Evolutionary conservation across 2,113 vertebrate genomes (phyloP).

Genomic region (Natator depressus): DNA sequence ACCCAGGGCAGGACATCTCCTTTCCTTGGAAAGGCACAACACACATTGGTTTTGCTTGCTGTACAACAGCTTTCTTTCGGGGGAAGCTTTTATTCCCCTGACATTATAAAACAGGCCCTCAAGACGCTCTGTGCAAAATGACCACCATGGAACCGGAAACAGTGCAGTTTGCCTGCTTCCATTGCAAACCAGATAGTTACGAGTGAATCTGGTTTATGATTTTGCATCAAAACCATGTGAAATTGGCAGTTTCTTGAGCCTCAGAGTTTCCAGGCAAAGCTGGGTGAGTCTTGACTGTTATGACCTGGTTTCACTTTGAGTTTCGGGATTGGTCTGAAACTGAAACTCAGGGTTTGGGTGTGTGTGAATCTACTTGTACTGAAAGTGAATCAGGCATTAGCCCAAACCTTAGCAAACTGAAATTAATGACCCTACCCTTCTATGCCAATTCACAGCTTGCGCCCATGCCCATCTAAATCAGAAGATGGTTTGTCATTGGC

Average conservation of each 20-base stretch:
- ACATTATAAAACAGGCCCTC: neutral
- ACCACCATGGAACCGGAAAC: neutral
- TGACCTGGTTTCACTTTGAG: neutral
- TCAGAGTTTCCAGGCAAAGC: neutral
- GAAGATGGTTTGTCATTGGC: neutral
- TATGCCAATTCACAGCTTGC: neutral
- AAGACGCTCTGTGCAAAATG: neutral
- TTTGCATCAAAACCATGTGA: neutral
- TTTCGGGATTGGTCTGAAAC: neutral
- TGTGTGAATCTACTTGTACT: neutral
- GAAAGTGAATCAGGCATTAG: neutral
- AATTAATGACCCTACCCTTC: neutral
- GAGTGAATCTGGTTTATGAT: neutral
- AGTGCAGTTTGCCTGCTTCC: fast-evolving
- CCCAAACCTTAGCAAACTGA: neutral
- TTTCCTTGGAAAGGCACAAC: neutral
- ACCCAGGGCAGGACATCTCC: neutral
- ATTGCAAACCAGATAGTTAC: neutral
- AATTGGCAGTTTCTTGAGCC: neutral
- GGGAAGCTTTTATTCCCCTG: neutral
- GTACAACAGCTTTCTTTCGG: neutral
- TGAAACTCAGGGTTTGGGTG: neutral
- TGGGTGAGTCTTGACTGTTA: fast-evolving
- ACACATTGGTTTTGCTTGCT: neutral
- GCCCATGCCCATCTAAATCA: neutral